Conservation (phyloP, 1,140 invertebrate species). For the Drosophila aff. region DNA sequence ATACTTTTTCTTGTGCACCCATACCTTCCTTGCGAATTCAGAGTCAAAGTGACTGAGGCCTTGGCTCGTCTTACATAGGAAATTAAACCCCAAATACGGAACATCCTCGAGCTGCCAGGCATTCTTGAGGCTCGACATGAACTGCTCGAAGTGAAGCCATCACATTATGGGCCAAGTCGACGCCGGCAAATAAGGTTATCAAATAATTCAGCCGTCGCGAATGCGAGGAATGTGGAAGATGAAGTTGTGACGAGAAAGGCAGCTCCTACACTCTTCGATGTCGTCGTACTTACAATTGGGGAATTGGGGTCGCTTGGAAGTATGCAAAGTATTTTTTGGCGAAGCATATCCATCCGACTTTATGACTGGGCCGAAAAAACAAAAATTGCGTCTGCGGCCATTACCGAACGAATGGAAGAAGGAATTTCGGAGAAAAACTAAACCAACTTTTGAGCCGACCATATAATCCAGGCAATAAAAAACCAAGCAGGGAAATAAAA, state of each 20-base stretch:
- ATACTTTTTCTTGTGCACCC: neutral
- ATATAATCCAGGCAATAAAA: constrained; percentile 47
- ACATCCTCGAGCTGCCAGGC: constrained; percentile 69
- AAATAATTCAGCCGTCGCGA: constrained; percentile 60
- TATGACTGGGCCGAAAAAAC: constrained; percentile 13
- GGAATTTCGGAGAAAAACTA: constrained; percentile 24
- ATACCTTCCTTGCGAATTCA: neutral
- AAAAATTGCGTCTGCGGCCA: constrained; percentile 22
- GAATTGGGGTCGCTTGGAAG: constrained; percentile 24
- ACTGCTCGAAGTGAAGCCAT: constrained; percentile 52
- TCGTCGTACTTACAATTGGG: constrained; percentile 23
- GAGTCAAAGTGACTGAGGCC: constrained; percentile 1
- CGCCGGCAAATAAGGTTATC: constrained; percentile 53
- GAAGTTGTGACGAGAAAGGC: constrained; percentile 21
- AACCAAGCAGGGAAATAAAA: constrained; percentile 28
- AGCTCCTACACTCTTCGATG: constrained; percentile 6
- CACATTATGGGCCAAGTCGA: constrained; percentile 57
- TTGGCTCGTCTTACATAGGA: constrained; percentile 55
- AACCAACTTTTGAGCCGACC: constrained; percentile 45
- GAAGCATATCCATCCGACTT: constrained; percentile 16
- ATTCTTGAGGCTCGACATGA: constrained; percentile 62
- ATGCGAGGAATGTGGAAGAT: constrained; percentile 60
- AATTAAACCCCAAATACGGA: constrained; percentile 75
- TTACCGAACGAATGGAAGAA: constrained; percentile 15
- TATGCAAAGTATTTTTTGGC: constrained; percentile 35